Percentiles rank a stretch among this genome's conserved stretches.
These are phyloP conservation scores for Melanotaenia pygmaea DNA, from an alignment of 2,797 vertebrate species.

Conservation along the genomic window DNA sequence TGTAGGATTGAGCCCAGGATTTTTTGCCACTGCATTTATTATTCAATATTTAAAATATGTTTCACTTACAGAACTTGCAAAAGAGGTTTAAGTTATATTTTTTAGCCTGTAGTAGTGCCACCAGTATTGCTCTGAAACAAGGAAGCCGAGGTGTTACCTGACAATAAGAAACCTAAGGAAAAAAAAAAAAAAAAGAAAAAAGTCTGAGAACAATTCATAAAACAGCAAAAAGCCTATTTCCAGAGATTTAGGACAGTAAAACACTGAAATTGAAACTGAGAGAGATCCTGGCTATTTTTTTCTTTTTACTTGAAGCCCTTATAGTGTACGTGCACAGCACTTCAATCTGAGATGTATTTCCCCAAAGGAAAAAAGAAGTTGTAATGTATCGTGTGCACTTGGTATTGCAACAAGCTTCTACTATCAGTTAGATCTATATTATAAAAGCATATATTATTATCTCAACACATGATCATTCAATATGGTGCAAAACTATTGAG, in stretches of 20 bases:
- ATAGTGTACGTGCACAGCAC: not conserved
- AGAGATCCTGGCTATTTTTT: not conserved
- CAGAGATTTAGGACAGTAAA: not conserved
- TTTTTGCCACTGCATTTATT: not conserved
- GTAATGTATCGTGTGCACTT: not conserved
- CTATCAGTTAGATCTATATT: not conserved
- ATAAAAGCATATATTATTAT: not conserved
- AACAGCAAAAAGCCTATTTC: not conserved
- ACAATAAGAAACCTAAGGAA: not conserved
- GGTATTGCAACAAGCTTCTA: not conserved
- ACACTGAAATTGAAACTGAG: constrained; percentile 12
- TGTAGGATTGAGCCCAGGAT: not conserved
- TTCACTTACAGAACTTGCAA: not conserved
- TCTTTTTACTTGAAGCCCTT: not conserved
- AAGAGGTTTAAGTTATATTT: not conserved
- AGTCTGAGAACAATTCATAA: constrained; percentile 2
- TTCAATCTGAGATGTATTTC: not conserved
- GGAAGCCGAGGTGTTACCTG: not conserved
- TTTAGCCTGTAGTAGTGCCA: not conserved
- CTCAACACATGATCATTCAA: not conserved
- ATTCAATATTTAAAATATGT: not conserved
- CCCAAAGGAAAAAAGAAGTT: not conserved
- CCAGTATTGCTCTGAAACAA: not conserved
- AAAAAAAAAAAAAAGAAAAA: not conserved
- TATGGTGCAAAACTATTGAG: not conserved